phyloP scores from a whole-genome alignment of 2,888 invertebrate species.

The Diogma glabrata region DNA sequence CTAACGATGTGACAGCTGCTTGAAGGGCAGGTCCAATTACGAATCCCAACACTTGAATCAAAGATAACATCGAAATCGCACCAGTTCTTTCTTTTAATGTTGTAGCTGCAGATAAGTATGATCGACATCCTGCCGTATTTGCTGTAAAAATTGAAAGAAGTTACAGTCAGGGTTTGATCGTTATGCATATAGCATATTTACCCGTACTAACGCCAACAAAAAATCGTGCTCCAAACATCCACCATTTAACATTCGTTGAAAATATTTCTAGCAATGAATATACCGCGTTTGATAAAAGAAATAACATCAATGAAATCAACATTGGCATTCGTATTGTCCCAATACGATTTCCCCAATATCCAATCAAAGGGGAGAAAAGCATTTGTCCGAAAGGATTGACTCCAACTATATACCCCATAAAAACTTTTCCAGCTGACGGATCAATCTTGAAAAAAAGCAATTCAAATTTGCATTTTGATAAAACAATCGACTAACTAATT shows the following conservation, averaged over 20 bases:
- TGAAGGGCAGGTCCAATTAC: slow-evolving; percentile 77
- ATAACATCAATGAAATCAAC: slow-evolving; percentile 54
- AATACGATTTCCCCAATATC: slow-evolving; percentile 71
- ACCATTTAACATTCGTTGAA: slow-evolving; percentile 49
- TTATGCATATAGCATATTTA: slow-evolving; percentile 32
- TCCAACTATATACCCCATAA: slow-evolving; percentile 72
- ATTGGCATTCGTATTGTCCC: slow-evolving; percentile 61
- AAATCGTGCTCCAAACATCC: slow-evolving; percentile 67
- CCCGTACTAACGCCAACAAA: slow-evolving; percentile 76
- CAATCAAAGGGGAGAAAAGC: slow-evolving; percentile 71
- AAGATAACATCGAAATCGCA: slow-evolving; percentile 70
- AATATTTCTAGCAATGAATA: slow-evolving; percentile 67
- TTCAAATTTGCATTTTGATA: no score
- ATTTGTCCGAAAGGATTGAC: slow-evolving; percentile 82
- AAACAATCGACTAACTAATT: no score
- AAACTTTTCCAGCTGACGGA: slow-evolving; percentile 65
- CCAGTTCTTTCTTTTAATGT: slow-evolving; percentile 64
- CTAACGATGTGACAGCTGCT: slow-evolving; percentile 67
- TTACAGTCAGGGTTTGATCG: slow-evolving; percentile 16
- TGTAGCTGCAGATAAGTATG: slow-evolving; percentile 79
- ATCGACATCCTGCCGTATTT: slow-evolving; percentile 71
- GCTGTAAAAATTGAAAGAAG: slow-evolving; percentile 40
- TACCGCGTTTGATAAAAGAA: slow-evolving; percentile 57
- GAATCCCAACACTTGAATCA: slow-evolving; percentile 79
- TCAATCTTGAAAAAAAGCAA: slow-evolving; percentile 74